A percentile compares a stretch with the other conserved stretches of the same genome.
Conservation (phyloP, 2,113 vertebrate species). For the Sinocyclocheilus anshuiensis region DNA sequence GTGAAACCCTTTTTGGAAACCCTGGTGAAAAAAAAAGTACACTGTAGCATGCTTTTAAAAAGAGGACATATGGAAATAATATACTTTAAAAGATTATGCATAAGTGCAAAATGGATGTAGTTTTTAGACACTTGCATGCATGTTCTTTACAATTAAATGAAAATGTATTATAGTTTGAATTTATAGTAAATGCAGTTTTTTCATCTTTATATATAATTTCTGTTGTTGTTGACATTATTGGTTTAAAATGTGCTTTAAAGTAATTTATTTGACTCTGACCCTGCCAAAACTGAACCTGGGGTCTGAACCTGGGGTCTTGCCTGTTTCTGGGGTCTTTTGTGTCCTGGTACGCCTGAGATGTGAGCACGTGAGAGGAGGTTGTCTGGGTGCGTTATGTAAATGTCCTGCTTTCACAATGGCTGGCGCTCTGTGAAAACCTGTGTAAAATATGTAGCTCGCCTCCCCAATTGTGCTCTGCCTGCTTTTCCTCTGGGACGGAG, state of each 20-base stretch:
- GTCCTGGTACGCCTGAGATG: background rate
- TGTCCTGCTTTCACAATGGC: slow-evolving; percentile 25
- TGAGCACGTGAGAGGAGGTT: background rate
- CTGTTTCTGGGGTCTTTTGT: background rate
- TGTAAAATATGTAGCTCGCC: background rate
- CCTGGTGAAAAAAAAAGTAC: background rate
- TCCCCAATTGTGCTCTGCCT: background rate
- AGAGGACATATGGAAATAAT: too few species aligned
- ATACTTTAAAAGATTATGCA: too few species aligned
- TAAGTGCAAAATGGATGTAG: too few species aligned
- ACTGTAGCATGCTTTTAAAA: too few species aligned
- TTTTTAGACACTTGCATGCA: too few species aligned
- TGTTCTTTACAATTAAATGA: too few species aligned
- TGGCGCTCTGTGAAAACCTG: background rate
- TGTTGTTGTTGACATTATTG: too few species aligned
- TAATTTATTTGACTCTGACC: background rate
- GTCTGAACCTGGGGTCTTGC: background rate
- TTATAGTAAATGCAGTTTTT: too few species aligned
- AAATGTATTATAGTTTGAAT: too few species aligned
- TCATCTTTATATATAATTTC: too few species aligned
- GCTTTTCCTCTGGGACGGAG: background rate
- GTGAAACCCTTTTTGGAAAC: background rate
- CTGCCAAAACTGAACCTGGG: background rate
- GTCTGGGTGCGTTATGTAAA: slow-evolving; percentile 37
- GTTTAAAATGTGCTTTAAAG: too few species aligned